Evolutionary conservation across 1,140 invertebrate species (phyloP).

Genomic region (Ladona fulva): DNA sequence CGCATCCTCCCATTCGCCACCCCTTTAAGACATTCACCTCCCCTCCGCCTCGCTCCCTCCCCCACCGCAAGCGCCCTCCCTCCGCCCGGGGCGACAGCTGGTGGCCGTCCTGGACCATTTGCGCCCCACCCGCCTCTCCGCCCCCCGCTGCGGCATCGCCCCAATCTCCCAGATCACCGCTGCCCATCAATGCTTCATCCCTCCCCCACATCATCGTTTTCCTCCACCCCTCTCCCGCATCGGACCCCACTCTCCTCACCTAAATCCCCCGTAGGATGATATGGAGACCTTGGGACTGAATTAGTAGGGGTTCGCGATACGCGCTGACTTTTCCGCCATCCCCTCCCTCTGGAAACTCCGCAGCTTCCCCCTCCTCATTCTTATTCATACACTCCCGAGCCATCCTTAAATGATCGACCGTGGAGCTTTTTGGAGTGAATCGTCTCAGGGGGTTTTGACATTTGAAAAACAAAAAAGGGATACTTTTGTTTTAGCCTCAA

Average conservation of each 20-base stretch:
- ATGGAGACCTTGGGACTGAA: no score
- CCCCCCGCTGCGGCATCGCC: no score
- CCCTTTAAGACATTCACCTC: background rate
- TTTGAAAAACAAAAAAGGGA: no score
- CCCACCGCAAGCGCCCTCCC: background rate
- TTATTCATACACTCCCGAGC: no score
- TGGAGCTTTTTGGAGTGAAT: no score
- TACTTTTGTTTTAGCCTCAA: no score
- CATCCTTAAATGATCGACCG: no score
- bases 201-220: background rate
- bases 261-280: background rate
- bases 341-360: background rate
- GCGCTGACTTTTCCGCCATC: background rate
- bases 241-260: background rate
- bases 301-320: background rate
- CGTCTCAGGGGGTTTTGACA: no score
- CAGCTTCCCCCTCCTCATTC: background rate
- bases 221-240: background rate
- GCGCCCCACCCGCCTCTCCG: background rate
- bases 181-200: no score
- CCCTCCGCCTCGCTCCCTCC: background rate
- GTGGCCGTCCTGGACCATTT: conserved; percentile 1
- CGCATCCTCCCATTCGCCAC: background rate
- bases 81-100: background rate
- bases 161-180: no score